Percentiles rank a stretch among this genome's conserved stretches.
These are phyloP conservation scores for Cataglyphis livida DNA, from an alignment of 2,888 invertebrate species.

Conservation along the genomic window DNA sequence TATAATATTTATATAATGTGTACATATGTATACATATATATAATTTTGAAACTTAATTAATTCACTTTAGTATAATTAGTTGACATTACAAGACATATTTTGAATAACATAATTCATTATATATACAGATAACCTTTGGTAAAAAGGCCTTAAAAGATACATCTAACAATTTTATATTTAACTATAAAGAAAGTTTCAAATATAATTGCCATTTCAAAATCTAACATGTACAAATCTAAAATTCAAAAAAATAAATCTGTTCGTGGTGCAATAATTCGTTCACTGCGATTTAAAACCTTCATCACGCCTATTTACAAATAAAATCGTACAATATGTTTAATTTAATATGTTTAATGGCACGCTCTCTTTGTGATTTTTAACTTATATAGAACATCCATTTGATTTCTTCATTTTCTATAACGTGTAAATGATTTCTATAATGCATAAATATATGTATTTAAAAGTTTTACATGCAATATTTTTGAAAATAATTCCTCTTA, in stretches of 20 bases:
- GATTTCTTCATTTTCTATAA: conserved; percentile 32
- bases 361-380: conserved; percentile 31
- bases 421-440: not conserved
- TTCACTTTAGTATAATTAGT: conserved; percentile 53
- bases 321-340: conserved; percentile 53
- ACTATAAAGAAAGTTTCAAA: conserved; percentile 38
- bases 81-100: conserved; percentile 64
- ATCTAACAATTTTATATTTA: conserved; percentile 55
- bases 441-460: conserved; percentile 9
- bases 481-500: conserved; percentile 33
- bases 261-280: conserved; percentile 19
- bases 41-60: conserved; percentile 61
- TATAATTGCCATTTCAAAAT: conserved; percentile 32
- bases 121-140: conserved; percentile 61
- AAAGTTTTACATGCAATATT: conserved; percentile 19
- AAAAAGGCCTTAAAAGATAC: conserved; percentile 46
- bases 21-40: conserved; percentile 57
- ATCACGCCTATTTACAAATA: conserved; percentile 43
- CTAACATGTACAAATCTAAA: conserved; percentile 43
- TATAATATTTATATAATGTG: conserved; percentile 62
- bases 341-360: conserved; percentile 63
- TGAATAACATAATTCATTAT: conserved; percentile 71
- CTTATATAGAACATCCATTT: conserved; percentile 37
- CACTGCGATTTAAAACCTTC: conserved; percentile 12
- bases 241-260: conserved; percentile 24